Base-by-base conservation (phyloP, 1,140 invertebrate species). In the Vollenhovia emeryi region DNA sequence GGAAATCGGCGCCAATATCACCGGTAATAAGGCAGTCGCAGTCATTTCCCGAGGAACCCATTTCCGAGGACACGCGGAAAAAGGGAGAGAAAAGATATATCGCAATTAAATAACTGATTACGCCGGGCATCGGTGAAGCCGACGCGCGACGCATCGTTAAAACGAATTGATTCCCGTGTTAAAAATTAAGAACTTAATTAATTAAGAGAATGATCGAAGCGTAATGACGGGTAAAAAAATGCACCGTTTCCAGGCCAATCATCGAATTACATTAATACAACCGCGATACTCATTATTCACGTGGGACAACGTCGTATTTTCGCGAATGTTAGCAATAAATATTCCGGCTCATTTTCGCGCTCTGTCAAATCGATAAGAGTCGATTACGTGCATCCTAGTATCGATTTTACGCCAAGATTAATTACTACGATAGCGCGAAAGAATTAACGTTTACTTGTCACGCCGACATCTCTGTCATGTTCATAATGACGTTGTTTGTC, bases 401-500 rank as follows among this genome's bases (percentile, higher is more conserved):
- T 80, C 68, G 64, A 57, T 80, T 80, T 80, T 27, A 71, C 13
- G 66, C 18, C 78, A 71, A 80, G 78, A 80, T 71, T 80, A 43
- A 80, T 80, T 80, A 80, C 18, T 30, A 40, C 11, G 36, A 71
- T 71, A 80, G 27, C 13, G 24, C n/a, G 21, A 30, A 62, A 43
- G 78, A 71, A 71, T 57, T 33, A 43, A 50, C 7, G 33, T 71
- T n/a, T 57, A 57, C 66, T 80, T 55, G 45, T 68, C 62, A 52
- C 11, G n/a, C 6, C 36, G 24, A 55, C 71, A 55, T 57, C 52
- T 69, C 36, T 9, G 18, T 33, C 43, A 11, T 33, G 13, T n/a
- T 52, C 7, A 36, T 24, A 21, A 55, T 43, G 43, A 43, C 36
- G 43, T n/a, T 33, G 40, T 78, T 50, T 48, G 27, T 57, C 50